Base-by-base conservation (phyloP, 2,113 vertebrate species). In the Budorcas taxicolor region DNA sequence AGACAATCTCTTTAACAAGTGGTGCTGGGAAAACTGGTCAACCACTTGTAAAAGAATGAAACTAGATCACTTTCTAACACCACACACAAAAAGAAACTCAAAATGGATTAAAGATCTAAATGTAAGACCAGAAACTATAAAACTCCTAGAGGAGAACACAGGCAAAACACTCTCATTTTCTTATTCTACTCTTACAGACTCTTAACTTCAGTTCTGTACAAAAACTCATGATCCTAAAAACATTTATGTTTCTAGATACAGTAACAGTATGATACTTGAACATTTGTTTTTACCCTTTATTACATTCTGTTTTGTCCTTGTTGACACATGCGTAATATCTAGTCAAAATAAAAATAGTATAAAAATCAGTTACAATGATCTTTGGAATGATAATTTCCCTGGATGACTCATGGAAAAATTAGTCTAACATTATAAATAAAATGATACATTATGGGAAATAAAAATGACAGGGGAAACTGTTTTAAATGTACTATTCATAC, bases 401-500 rank as follows among this genome's bases (percentile, higher is more conserved):
- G 4, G 19, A 31, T 76, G 21, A 5, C 40, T 60, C 47, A 16
- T 36, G 13, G 25, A 33, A 96, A 33, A 60, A 94, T 47, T 62
- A 62, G 33, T 83, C 29, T 94, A 55, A 36, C 36, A 45, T 86
- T 78, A 86, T 23, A 89, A 33, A 40, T 33, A 85, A 96, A 80
- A 55, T n/a, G 25, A 53, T 57, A 95, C 93, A 93, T 82, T 64
- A 55, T 87, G 53, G 15, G 33, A 91, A 92, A 74, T 97, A 92
- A 95, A 96, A 96, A 80, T 93, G n/a, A 93, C 19, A 85, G 3
- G 2, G 11, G 19, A 58, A 97, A 90, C 9, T n/a, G 7, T 16
- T 86, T 67, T 87, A 92, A 84, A 84, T 57, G 27, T 27, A 90
- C 16, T 92, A 58, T 53, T 60, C 14, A 92, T 58, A 52, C 6